Percentiles rank a stretch among this genome's conserved stretches.
Conservation (phyloP, 1,140 invertebrate genomes). For the Charaxes varanes region DNA sequence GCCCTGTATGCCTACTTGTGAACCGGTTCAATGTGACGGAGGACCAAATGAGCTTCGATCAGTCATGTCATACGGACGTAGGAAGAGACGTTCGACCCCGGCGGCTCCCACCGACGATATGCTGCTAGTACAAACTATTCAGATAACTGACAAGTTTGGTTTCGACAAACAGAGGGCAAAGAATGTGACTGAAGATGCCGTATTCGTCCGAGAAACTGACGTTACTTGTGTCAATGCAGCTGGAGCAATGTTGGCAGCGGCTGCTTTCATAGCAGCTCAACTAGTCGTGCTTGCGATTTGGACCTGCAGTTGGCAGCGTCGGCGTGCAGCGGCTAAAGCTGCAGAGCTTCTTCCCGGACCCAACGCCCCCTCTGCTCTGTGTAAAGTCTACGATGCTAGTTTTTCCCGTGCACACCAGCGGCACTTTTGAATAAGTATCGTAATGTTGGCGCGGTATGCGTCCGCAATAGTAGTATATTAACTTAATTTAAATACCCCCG, state of each 20-base stretch:
- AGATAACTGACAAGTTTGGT: constrained; percentile 94
- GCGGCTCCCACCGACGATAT: constrained; percentile 83
- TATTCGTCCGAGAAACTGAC: constrained; percentile 75
- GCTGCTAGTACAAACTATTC: constrained; percentile 91
- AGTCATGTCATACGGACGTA: constrained; percentile 86
- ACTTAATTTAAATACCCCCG: constrained; percentile 61
- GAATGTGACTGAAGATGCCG: constrained; percentile 73
- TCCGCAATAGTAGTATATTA: constrained; percentile 69
- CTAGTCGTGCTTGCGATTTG: constrained; percentile 87
- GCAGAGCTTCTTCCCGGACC: constrained; percentile 65
- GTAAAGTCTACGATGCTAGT: constrained; percentile 90
- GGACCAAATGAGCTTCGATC: constrained; percentile 86
- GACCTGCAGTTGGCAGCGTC: constrained; percentile 88
- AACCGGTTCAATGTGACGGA: constrained; percentile 91
- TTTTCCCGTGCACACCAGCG: constrained; percentile 82
- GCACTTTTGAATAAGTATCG: constrained; percentile 80
- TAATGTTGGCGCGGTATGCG: constrained; percentile 52
- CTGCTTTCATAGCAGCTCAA: constrained; percentile 87
- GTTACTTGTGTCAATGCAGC: constrained; percentile 83
- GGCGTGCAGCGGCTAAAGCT: constrained; percentile 77
- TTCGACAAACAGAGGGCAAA: constrained; percentile 79
- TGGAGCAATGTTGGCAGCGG: constrained; percentile 86
- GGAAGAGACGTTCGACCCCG: constrained; percentile 76
- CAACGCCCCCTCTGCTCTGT: constrained; percentile 80
- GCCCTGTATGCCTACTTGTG: constrained; percentile 93